Evolutionary conservation across 1,140 invertebrate genomes (phyloP).

Genomic region (Galendromus occidentalis): DNA sequence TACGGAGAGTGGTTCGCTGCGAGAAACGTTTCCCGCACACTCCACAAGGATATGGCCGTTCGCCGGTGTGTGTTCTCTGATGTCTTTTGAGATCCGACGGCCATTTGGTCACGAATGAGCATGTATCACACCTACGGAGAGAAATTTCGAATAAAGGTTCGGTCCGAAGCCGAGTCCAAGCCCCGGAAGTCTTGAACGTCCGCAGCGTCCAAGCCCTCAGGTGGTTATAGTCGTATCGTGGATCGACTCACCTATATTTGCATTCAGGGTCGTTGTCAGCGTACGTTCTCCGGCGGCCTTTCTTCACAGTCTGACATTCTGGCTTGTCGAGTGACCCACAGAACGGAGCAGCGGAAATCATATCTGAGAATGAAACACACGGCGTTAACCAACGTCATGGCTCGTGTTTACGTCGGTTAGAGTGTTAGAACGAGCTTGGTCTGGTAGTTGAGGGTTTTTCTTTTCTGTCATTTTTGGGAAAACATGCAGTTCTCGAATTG

Average conservation of each 20-base stretch:
- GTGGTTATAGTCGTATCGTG: background rate
- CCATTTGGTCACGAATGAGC: slow-evolving; percentile 2
- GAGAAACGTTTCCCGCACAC: slow-evolving; percentile 39
- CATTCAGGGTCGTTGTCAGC: slow-evolving; percentile 8
- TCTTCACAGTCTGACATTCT: slow-evolving; percentile 4
- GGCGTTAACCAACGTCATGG: background rate
- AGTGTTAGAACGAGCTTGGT: background rate
- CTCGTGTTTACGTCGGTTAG: background rate
- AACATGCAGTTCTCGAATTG: too few relatives aligned
- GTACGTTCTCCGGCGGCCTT: slow-evolving; percentile 1
- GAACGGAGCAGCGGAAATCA: background rate
- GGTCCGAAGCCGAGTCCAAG: background rate
- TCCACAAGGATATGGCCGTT: slow-evolving; percentile 48
- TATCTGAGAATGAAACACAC: background rate
- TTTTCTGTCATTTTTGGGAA: too few relatives aligned
- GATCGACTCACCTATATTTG: background rate
- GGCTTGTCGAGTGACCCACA: background rate
- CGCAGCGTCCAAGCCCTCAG: background rate
- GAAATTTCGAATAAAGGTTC: background rate
- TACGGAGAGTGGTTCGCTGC: background rate
- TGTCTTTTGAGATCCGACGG: slow-evolving; percentile 42
- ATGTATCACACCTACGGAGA: background rate
- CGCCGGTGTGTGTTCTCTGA: slow-evolving; percentile 46
- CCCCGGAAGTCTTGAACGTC: background rate
- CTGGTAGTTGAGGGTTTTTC: background rate